A percentile compares a stretch with the other conserved stretches of the same genome.
These are phyloP conservation scores for Coryphaenoides rupestris DNA, from an alignment of 2,113 vertebrate genomes.

Conservation along the genomic window DNA sequence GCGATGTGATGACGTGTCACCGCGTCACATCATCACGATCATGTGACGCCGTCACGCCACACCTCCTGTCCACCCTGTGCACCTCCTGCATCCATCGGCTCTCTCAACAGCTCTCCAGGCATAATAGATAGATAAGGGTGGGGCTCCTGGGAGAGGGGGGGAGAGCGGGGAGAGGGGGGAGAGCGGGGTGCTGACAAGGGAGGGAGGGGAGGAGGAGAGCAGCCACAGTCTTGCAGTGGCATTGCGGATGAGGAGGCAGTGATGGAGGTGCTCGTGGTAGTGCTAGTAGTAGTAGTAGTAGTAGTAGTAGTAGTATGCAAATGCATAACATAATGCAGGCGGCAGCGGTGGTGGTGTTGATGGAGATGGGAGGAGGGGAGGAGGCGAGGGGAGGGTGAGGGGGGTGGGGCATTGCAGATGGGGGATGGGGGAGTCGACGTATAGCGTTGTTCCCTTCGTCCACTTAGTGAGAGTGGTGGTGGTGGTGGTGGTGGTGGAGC, in stretches of 20 bases:
- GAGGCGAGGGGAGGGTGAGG: conserved; percentile 3
- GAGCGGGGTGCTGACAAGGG: background rate
- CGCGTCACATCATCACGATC: too few species aligned
- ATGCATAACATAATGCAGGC: conserved; percentile 66
- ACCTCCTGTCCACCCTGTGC: too few species aligned
- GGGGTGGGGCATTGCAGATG: conserved; percentile 43
- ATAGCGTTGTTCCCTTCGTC: too few species aligned
- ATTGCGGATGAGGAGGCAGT: too few species aligned
- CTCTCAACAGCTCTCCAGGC: too few species aligned
- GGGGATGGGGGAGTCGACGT: conserved; percentile 20
- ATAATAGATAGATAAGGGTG: too few species aligned
- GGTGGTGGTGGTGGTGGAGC: too few species aligned
- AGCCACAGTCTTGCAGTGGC: conserved; percentile 58
- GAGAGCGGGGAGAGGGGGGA: background rate
- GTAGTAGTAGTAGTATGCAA: conserved; percentile 58
- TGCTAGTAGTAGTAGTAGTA: conserved; percentile 53
- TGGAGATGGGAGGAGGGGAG: background rate
- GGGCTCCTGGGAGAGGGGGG: background rate
- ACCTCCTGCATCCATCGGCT: too few species aligned
- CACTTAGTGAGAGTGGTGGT: background rate
- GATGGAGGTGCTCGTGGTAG: too few species aligned
- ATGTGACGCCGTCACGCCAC: too few species aligned
- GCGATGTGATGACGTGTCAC: too few species aligned
- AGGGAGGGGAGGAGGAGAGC: too few species aligned
- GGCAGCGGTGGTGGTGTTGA: background rate